A percentile compares a stretch with the other conserved stretches of the same genome.
Conservation (phyloP, 2,797 vertebrate genomes). For the Ambastaia sidthimunki region DNA sequence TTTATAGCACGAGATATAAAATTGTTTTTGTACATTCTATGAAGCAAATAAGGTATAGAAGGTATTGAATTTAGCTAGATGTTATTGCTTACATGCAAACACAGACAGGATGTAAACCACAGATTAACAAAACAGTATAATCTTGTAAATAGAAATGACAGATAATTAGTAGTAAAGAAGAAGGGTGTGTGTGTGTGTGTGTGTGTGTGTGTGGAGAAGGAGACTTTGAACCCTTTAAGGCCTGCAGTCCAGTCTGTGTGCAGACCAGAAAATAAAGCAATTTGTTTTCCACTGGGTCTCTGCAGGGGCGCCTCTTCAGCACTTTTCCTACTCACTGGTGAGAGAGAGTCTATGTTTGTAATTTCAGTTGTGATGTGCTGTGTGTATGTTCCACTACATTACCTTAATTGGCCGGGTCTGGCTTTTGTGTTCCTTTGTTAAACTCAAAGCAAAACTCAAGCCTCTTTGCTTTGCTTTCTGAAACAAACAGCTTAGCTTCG, state of each 20-base stretch:
- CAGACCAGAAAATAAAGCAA: conserved; percentile 63
- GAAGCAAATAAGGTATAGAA: too few relatives aligned
- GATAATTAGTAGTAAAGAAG: background rate
- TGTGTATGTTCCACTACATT: conserved; percentile 62
- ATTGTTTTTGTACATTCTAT: too few relatives aligned
- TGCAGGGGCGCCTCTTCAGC: conserved; percentile 60
- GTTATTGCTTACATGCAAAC: too few relatives aligned
- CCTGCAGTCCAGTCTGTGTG: conserved; percentile 59
- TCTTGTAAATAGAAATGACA: background rate
- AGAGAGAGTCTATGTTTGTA: conserved; percentile 22
- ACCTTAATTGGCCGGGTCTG: conserved; percentile 51
- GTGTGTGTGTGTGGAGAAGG: background rate
- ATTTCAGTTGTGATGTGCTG: conserved; percentile 55
- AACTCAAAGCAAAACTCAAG: conserved; percentile 28
- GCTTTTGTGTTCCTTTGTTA: conserved; percentile 40
- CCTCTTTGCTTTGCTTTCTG: conserved; percentile 10
- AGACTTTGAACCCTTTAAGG: conserved; percentile 28
- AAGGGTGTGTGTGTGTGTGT: background rate
- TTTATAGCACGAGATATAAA: too few relatives aligned
- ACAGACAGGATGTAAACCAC: too few relatives aligned
- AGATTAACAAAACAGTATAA: too few relatives aligned
- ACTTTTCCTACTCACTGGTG: conserved; percentile 51
- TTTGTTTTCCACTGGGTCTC: conserved; percentile 68
- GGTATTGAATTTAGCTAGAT: too few relatives aligned
- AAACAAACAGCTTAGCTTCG: background rate